Percentiles rank a stretch among this genome's conserved stretches.
Evolutionary conservation across 2,113 vertebrate species (phyloP).

Genomic region (Arothron firmamentum): DNA sequence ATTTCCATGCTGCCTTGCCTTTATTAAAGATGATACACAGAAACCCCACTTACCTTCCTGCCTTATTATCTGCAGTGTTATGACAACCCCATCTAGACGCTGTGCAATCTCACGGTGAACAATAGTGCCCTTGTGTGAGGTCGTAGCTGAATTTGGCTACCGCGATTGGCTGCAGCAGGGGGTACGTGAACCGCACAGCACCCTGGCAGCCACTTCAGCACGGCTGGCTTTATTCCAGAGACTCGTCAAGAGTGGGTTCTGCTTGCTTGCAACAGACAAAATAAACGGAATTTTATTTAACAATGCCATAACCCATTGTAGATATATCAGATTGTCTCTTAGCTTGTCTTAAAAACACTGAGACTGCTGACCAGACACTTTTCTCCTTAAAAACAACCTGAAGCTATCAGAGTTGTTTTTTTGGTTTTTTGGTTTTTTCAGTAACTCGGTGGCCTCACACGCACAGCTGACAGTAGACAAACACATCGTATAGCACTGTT

Average conservation of each 20-base stretch:
- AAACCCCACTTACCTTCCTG: conserved; percentile 35
- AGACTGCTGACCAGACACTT: conserved; percentile 13
- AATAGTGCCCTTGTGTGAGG: conserved; percentile 44
- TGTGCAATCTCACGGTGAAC: conserved; percentile 37
- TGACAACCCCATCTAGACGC: conserved; percentile 59
- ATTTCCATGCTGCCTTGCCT: conserved; percentile 32
- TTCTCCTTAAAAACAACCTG: neutral
- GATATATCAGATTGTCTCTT: conserved; percentile 10
- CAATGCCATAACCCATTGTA: conserved; percentile 11
- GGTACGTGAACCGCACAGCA: conserved; percentile 13
- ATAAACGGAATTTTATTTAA: conserved; percentile 19
- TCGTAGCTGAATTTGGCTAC: conserved; percentile 26
- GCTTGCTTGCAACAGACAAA: conserved; percentile 4
- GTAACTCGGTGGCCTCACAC: neutral
- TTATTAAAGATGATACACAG: conserved; percentile 56
- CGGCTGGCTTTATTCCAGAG: conserved; percentile 28
- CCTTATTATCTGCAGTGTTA: conserved; percentile 59
- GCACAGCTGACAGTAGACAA: conserved; percentile 21
- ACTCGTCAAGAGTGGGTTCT: conserved; percentile 7
- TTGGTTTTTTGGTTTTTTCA: neutral
- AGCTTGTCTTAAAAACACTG: conserved; percentile 16
- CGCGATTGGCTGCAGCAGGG: conserved; percentile 21
- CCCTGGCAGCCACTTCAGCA: conserved; percentile 25
- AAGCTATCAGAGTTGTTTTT: neutral
- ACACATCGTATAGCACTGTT: conserved; percentile 7